These are phyloP conservation scores for Actinostola sp. DNA, from an alignment of 92 coral and sea anemone genomes.

Conservation along the genomic window DNA sequence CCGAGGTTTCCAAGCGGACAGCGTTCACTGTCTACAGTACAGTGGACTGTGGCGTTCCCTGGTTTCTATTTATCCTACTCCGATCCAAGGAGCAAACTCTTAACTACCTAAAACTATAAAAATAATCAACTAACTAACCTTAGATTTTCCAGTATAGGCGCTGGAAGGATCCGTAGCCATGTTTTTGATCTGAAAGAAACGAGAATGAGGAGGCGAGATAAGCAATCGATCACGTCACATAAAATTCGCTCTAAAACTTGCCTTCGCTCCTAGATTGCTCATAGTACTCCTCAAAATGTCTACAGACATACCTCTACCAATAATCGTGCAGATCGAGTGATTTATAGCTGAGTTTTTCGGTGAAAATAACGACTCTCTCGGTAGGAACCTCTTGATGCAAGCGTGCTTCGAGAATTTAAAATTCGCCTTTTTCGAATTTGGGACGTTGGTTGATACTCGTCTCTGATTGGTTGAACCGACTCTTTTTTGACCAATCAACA, in stretches of 20 bases:
- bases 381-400: constrained; percentile 3
- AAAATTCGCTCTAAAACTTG: constrained; percentile 22
- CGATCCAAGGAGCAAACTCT: not conserved
- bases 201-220: constrained; percentile 3
- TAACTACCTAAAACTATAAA: not conserved
- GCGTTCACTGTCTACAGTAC: too few relatives aligned
- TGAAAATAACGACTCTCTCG: constrained; percentile 14
- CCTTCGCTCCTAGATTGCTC: constrained; percentile 22
- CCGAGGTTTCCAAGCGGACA: too few relatives aligned
- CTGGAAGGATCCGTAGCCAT: constrained; percentile 28
- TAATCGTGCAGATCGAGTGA: not conserved
- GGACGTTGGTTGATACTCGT: constrained; percentile 46
- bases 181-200: constrained; percentile 32
- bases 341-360: not conserved
- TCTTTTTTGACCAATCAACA: constrained; percentile 25
- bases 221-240: not conserved
- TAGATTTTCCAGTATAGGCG: constrained; percentile 7
- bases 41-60: not conserved
- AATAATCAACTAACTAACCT: not conserved
- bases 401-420: constrained; percentile 61
- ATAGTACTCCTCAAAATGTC: constrained; percentile 11
- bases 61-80: not conserved
- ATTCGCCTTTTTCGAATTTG: constrained; percentile 62
- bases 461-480: constrained; percentile 51
- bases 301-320: constrained; percentile 36